Conservation (phyloP, 1,140 invertebrate genomes). For the Polyergus mexicanus region DNA sequence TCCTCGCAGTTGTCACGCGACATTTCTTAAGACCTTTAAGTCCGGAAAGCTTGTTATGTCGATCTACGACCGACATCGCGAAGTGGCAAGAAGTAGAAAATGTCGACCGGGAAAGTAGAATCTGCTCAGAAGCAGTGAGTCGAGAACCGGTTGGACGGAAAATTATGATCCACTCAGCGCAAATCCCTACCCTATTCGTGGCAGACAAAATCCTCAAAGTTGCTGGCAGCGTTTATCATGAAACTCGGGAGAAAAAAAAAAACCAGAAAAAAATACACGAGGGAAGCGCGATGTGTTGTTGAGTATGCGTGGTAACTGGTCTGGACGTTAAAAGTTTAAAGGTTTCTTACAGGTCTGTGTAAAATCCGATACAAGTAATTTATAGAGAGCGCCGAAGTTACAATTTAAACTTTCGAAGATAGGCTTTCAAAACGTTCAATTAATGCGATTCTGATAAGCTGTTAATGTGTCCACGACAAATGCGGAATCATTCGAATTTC, state of each 20-base stretch:
- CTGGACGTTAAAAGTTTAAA: conserved; percentile 22
- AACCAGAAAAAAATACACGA: conserved; percentile 19
- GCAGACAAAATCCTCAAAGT: conserved; percentile 53
- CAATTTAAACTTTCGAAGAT: conserved; percentile 11
- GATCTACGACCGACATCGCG: conserved; percentile 31
- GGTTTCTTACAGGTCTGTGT: neutral
- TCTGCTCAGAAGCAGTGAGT: conserved; percentile 38
- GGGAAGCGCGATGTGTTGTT: conserved; percentile 11
- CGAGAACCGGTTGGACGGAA: conserved; percentile 56
- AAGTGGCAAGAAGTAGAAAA: conserved; percentile 30
- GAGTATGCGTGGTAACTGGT: conserved; percentile 8
- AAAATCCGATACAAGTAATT: conserved; percentile 53
- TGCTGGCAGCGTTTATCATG: conserved; percentile 63
- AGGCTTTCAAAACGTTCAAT: conserved; percentile 12
- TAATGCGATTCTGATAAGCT: conserved; percentile 27
- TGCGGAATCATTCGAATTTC: neutral
- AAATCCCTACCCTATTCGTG: conserved; percentile 61
- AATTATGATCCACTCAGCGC: conserved; percentile 66
- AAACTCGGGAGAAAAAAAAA: conserved; percentile 4
- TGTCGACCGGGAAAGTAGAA: conserved; percentile 30
- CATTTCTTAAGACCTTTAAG: conserved; percentile 52
- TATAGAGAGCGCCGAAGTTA: conserved; percentile 7
- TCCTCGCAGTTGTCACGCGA: conserved; percentile 44
- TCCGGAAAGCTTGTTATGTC: conserved; percentile 68
- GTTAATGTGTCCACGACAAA: neutral